Percentiles rank a stretch among this genome's conserved stretches.
phyloP scores from a whole-genome alignment of 2,113 vertebrate genomes.

The Ageneiosus marmoratus region DNA sequence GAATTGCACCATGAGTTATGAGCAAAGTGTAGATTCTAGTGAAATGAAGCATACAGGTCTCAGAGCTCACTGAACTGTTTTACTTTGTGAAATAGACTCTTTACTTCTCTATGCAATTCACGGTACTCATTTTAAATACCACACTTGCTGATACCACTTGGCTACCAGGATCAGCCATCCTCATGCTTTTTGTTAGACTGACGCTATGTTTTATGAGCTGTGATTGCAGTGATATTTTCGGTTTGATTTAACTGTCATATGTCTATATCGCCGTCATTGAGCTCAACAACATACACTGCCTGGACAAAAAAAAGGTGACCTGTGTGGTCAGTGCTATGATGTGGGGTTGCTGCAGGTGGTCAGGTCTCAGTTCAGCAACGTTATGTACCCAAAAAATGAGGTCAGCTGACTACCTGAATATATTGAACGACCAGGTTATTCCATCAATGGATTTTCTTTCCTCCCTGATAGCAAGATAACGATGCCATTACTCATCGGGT shows the following conservation, averaged over 20 bases:
- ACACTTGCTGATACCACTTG: not conserved
- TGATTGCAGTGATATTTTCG: too few relatives aligned
- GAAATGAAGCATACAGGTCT: not conserved
- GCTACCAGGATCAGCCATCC: not conserved
- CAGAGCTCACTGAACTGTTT: not conserved
- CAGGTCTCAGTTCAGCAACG: too few relatives aligned
- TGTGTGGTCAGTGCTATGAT: too few relatives aligned
- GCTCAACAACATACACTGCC: not conserved
- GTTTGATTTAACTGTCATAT: not conserved
- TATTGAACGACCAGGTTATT: too few relatives aligned
- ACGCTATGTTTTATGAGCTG: too few relatives aligned
- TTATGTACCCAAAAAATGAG: too few relatives aligned
- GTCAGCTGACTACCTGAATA: too few relatives aligned
- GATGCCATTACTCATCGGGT: too few relatives aligned
- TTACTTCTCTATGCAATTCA: not conserved
- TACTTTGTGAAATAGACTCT: not conserved
- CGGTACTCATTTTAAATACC: not conserved
- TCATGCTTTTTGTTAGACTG: not conserved
- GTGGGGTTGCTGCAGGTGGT: too few relatives aligned
- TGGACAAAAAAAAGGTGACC: too few relatives aligned
- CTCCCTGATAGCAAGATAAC: too few relatives aligned
- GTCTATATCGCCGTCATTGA: not conserved
- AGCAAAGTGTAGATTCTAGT: not conserved
- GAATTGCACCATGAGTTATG: not conserved
- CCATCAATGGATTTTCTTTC: too few relatives aligned